Base-by-base conservation (phyloP, 64 coral and sea anemone genomes). In the Stylophora pistillata region DNA sequence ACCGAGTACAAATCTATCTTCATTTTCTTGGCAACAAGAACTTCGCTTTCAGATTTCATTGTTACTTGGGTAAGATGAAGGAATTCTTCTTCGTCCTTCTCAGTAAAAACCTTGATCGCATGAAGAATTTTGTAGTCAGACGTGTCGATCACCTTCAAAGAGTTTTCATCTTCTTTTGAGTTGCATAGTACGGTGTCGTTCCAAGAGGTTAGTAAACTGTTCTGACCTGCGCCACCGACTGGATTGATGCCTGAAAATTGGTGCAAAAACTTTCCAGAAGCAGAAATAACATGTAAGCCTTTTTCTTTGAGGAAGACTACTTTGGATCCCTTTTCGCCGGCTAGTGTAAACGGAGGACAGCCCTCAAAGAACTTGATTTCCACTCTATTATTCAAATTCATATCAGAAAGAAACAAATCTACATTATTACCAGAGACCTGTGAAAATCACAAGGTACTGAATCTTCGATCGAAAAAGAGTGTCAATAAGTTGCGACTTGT, bases 11-110 rank as follows among this genome's bases (percentile, higher is more conserved):
- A 55, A 18, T 93, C 94, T 69, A 96, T 85, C 32, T 87, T 89
- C 87, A 93, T 89, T 62, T 96, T 96, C 86, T 96, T 96, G 16
- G 91, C 94, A 37, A 96, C 91, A 16, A 96, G 57, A 20, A 96
- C 86, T 69, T 96, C 90, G 11, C 69, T 58, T 62, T 89, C 74
- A 33, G 78, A 79, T 79, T 71, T 89, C 94, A 96, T 92, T 10
- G 79, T n/a, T 68, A 96, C 81, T 56, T 96, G 84, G 10, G 94
- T 96, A 25, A 96, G 63, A 86, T 96, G 86, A 41, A 96, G 94
- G 65, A 96, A 93, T 15, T 82, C 71, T 25, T 96, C 94, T 53
- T 96, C 94, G 34, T 96, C 94, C 62, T 87, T 77, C 29, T 86
- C 63, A 52, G 87, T 81, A 37, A 96, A 96, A 12, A 96, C 79